Evolutionary conservation across 2,888 invertebrate species (phyloP), one percentile per base, ranked within the genome.

Genomic region (Listrodromus nycthemerus): DNA sequence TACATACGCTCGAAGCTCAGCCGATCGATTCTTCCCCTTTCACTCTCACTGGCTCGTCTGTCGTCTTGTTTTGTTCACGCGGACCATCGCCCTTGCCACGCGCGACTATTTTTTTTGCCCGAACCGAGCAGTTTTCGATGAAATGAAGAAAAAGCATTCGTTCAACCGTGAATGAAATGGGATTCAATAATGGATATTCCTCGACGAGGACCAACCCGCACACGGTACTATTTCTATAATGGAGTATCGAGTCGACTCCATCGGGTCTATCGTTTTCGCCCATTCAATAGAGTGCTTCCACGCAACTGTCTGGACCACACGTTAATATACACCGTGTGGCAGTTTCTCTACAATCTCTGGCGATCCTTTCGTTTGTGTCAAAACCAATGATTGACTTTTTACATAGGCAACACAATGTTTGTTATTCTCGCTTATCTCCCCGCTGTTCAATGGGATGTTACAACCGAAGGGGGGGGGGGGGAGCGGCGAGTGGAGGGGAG

Each of bases 281-380:
- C n/a, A 16, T 61, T 61, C 30, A 61, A 61, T 61, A 61, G 61
- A 61, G 61, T 61, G 30, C 61, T 30, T n/a, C 27, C 61, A 61
- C 61, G 61, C 30, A 30, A 30, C 61, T 61, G 30, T 7, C 61
- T 30, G 27, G 16, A 16, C 61, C 1, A 16, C 27, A 30, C 61
- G 61, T 30, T 61, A 30, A 30, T 61, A 61, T n/a, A 27, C 30
- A 4, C 55, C 21, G 55, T 55, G 30, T 27, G 16, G 24, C 30
- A 61, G 61, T 61, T 7, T 1, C 30, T 16, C 30, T 27, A 24
- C 13, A 24, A 3, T 13, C 4, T 30, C 61, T 61, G 13, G 27
- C 27, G 30, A 61, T 61, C 27, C 30, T 30, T 61, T 61, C 30
- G 30, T 61, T 61, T 16, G 30, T 16, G 30, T 7, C 10, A 16